Evolutionary conservation across 1,140 invertebrate species (phyloP).

Genomic region (Euura lappo): DNA sequence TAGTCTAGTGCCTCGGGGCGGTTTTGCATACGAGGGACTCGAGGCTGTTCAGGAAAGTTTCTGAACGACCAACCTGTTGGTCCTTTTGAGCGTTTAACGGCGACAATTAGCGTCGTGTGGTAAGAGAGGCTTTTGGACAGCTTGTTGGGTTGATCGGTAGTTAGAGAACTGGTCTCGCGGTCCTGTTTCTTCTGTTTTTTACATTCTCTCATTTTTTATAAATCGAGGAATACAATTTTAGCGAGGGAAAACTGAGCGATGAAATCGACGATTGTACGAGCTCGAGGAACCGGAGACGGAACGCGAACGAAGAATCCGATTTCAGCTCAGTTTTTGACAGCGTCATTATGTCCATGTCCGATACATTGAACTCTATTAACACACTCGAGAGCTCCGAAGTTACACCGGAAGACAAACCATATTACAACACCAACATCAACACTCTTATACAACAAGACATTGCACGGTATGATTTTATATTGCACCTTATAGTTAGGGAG

Average conservation of each 20-base stretch:
- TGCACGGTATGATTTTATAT: conserved; percentile 48
- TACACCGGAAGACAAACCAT: conserved; percentile 59
- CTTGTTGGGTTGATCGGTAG: not conserved
- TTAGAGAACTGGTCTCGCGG: not conserved
- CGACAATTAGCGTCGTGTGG: not conserved
- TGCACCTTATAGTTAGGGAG: conserved; percentile 10
- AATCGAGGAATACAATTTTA: conserved; percentile 45
- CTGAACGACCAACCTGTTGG: conserved; percentile 5
- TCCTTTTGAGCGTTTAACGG: not conserved
- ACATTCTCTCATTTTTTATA: not conserved
- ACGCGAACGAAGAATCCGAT: conserved; percentile 48
- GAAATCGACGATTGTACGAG: conserved; percentile 32
- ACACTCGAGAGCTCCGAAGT: conserved; percentile 58
- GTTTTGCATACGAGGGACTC: not conserved
- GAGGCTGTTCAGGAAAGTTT: not conserved
- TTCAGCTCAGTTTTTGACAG: conserved; percentile 58
- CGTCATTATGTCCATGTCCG: conserved; percentile 60
- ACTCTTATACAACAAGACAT: conserved; percentile 52
- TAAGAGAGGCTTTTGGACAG: not conserved
- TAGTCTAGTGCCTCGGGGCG: no score
- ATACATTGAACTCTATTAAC: conserved; percentile 61
- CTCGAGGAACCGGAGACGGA: conserved; percentile 34
- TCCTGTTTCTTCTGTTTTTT: not conserved
- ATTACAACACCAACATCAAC: conserved; percentile 54
- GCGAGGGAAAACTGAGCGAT: conserved; percentile 48